phyloP scores from a whole-genome alignment of 2,888 invertebrate genomes.

The Selenia dentaria region DNA sequence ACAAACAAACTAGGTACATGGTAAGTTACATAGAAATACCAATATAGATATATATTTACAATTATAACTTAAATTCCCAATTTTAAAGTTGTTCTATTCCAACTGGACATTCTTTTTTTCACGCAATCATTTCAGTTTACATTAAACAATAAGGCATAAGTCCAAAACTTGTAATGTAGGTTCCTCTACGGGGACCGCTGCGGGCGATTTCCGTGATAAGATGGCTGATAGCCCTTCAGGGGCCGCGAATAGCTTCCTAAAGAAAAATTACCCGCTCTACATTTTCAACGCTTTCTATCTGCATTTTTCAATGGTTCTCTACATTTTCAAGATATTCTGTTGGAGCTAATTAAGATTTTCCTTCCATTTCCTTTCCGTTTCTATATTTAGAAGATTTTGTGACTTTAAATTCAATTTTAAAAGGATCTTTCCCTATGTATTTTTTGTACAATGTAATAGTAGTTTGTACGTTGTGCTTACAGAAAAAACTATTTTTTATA shows the following conservation, averaged over 20 bases:
- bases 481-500: too few relatives aligned
- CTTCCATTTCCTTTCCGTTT: constrained; percentile 5
- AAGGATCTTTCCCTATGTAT: too few relatives aligned
- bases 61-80: too few relatives aligned
- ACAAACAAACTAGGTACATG: too few relatives aligned
- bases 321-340: constrained; percentile 1
- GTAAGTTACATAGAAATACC: too few relatives aligned
- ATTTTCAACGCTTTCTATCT: constrained; percentile 8
- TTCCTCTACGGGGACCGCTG: constrained; percentile 23
- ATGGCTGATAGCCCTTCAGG: constrained; percentile 29
- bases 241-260: constrained; percentile 3
- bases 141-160: too few relatives aligned
- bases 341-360: not conserved
- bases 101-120: too few relatives aligned
- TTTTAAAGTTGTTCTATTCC: too few relatives aligned
- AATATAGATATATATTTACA: too few relatives aligned
- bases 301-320: constrained; percentile 8
- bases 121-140: too few relatives aligned
- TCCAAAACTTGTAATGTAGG: constrained; percentile 3
- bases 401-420: not conserved
- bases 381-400: not conserved
- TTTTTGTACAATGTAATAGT: too few relatives aligned
- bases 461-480: too few relatives aligned
- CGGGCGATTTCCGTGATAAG: constrained; percentile 25
- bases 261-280: constrained; percentile 9